phyloP scores from a whole-genome alignment of 2,797 vertebrate genomes.

The Enteromius thamalakanensis region DNA sequence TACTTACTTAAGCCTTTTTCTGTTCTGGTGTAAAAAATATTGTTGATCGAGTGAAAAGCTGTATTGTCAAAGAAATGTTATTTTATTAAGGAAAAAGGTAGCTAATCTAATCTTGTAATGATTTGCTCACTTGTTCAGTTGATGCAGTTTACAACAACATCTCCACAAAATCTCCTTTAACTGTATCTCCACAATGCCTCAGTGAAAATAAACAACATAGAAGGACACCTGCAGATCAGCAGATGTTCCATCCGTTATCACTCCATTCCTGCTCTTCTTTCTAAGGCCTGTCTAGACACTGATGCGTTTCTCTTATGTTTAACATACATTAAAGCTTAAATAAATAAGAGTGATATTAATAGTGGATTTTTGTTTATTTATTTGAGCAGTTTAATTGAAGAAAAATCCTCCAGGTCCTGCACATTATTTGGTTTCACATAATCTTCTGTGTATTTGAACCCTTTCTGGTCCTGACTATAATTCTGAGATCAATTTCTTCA shows the following conservation, averaged over 20 bases:
- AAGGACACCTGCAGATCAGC: slow-evolving; percentile 77
- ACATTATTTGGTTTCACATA: neutral
- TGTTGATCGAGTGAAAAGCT: neutral
- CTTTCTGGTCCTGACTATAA: neutral
- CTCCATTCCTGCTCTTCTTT: slow-evolving; percentile 21
- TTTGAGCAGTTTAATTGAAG: neutral
- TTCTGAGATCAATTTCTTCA: neutral
- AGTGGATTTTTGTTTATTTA: neutral
- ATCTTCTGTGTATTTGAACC: slow-evolving; percentile 1
- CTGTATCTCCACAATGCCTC: neutral
- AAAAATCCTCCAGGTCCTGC: neutral
- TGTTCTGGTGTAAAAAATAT: neutral
- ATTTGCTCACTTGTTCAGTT: neutral
- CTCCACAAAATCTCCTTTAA: slow-evolving; percentile 3
- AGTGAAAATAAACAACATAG: slow-evolving; percentile 62
- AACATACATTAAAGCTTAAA: neutral
- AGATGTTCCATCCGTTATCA: slow-evolving; percentile 81
- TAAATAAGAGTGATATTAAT: neutral
- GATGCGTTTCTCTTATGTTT: neutral
- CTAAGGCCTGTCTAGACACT: slow-evolving; percentile 7
- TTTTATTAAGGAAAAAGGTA: neutral
- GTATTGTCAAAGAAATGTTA: neutral
- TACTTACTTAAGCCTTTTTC: neutral
- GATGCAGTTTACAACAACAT: neutral
- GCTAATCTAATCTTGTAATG: slow-evolving; percentile 1